Percentiles rank a stretch among this genome's conserved stretches.
Conservation (phyloP, 2,113 vertebrate genomes). For the Oncorhynchus keta region DNA sequence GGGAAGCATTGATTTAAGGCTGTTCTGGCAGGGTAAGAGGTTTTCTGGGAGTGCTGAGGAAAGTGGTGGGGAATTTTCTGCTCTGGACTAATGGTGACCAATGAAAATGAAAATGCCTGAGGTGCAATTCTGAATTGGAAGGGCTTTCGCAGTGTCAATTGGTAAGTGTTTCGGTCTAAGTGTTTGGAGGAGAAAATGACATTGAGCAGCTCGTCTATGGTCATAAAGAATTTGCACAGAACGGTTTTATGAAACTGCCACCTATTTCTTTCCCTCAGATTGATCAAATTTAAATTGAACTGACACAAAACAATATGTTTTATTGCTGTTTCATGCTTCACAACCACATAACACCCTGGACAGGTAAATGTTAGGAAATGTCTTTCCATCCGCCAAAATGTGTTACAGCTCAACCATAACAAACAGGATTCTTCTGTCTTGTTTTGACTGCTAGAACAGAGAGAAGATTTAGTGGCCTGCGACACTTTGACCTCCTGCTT, state of each 20-base stretch:
- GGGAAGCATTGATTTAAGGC: constrained; percentile 29
- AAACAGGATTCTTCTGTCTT: constrained; percentile 28
- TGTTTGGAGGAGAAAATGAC: not conserved
- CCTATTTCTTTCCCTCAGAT: not conserved
- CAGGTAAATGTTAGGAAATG: not conserved
- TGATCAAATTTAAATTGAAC: no score
- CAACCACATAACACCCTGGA: not conserved
- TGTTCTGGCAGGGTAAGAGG: constrained; percentile 17
- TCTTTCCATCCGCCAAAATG: not conserved
- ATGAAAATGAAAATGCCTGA: constrained; percentile 9
- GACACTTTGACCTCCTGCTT: constrained; percentile 38
- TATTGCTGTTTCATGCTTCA: not conserved
- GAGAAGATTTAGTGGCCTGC: constrained; percentile 12
- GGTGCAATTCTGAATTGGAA: not conserved
- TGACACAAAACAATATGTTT: not conserved
- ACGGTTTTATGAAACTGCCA: not conserved
- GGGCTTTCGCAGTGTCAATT: not conserved
- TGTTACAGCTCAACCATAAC: not conserved
- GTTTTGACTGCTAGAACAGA: constrained; percentile 21
- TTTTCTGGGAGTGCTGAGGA: constrained; percentile 18
- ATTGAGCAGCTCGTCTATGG: not conserved
- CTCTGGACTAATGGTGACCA: not conserved
- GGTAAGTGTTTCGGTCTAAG: not conserved
- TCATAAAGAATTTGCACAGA: not conserved
- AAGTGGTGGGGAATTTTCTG: constrained; percentile 2